Base-by-base conservation (phyloP, 2,797 vertebrate species). In the Passerculus sandwichensis region DNA sequence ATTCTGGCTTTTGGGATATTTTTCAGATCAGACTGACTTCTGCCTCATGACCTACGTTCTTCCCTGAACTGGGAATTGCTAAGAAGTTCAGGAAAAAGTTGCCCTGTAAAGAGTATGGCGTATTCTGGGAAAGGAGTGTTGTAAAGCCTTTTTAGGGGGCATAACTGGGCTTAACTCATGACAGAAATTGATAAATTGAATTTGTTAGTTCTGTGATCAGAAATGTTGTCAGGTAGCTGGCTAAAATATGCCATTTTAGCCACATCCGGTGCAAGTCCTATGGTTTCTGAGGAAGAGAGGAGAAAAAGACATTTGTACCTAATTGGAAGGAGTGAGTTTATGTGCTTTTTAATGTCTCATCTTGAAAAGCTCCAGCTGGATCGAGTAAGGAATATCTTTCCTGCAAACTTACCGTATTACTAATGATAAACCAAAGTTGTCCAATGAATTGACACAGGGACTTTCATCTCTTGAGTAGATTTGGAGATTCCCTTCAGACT, bases 321-420 rank as follows among this genome's bases (percentile, higher is more conserved):
- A 71, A 74, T 34, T 80, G 34, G 69, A 85, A 92, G 44, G 53
- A 82, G 30, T 47, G 48, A 82, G 44, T 67, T 92, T 93, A 76
- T 80, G 65, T 80, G 54, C 38, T 91, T 91, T 93, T 83, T 75
- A 92, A 80, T 93, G 22, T 53, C 40, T 19, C 13, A 62, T 82
- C 56, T 72, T 83, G 79, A 83, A 96, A 88, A 23, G 30, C 66
- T 85, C 44, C 78, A 78, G 40, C n/a, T 94, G 75, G n/a, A 45
- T 65, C 30, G 61, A 44, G 40, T 51, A 72, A 92, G 64, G 45
- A 88, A 45, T 88, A 72, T 65, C 65, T 85, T 85, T 89, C 36
- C 51, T 89, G 72, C 21, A 92, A 78, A 78, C 29, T 34, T 74
- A 77, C 6, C 30, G 29, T 45, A 92, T 77, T 74, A 45, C 73